Conservation (phyloP, 2,113 vertebrate species). For the Merops nubicus region DNA sequence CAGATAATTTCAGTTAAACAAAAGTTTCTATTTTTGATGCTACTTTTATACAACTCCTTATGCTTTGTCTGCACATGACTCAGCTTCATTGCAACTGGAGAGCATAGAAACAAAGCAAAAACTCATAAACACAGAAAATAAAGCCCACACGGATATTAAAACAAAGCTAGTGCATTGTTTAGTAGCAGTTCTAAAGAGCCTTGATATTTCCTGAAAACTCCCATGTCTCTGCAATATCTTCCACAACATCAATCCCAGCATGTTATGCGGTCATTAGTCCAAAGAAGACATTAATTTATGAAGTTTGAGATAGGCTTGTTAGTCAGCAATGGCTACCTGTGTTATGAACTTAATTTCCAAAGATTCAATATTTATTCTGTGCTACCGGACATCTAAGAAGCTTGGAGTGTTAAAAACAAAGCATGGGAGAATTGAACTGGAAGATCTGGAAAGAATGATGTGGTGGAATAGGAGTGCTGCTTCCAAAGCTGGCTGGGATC, state of each 20-base stretch:
- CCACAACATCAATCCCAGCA: not conserved
- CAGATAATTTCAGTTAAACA: not conserved
- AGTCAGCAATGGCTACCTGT: not conserved
- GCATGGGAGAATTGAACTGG: not conserved
- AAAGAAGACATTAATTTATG: not conserved
- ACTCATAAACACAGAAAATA: slow-evolving; percentile 27
- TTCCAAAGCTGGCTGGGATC: not conserved
- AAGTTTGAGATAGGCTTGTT: not conserved
- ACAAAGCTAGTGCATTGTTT: slow-evolving; percentile 8
- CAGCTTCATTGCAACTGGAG: not conserved
- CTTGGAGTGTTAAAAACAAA: not conserved
- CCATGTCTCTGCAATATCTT: slow-evolving; percentile 3
- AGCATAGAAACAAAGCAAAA: slow-evolving; percentile 9
- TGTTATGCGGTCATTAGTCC: not conserved
- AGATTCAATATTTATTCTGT: not conserved
- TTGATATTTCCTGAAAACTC: slow-evolving; percentile 31
- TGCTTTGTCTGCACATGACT: not conserved
- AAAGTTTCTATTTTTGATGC: not conserved
- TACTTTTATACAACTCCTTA: not conserved
- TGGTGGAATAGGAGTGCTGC: not conserved
- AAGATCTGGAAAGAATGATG: not conserved
- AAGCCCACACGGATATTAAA: slow-evolving; percentile 15
- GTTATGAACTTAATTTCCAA: not conserved
- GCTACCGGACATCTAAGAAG: not conserved
- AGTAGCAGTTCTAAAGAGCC: not conserved